Evolutionary conservation across 2,113 vertebrate species (phyloP).

Genomic region (Gallinago paraguaiae): DNA sequence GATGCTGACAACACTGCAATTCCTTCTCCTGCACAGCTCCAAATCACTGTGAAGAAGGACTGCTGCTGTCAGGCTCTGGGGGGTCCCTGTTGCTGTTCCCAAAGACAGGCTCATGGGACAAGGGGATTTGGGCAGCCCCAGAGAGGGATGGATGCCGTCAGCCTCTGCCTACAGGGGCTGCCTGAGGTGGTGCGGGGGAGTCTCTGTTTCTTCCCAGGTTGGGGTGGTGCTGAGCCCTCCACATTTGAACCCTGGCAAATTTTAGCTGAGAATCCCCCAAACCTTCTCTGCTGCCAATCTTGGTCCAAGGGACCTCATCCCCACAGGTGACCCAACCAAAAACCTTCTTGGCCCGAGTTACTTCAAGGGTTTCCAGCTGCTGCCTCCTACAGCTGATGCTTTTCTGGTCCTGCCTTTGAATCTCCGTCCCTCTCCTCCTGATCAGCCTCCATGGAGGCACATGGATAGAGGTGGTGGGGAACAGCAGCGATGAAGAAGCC

Average conservation of each 20-base stretch:
- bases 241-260: too few species aligned
- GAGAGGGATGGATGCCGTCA: not conserved
- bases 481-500: rapidly evolving
- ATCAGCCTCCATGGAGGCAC: not conserved
- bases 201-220: rapidly evolving
- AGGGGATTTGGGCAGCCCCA: not conserved
- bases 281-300: rapidly evolving
- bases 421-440: not conserved
- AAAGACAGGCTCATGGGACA: rapidly evolving
- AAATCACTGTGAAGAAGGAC: rapidly evolving
- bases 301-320: not conserved
- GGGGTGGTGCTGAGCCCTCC: not conserved
- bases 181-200: rapidly evolving
- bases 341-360: not conserved
- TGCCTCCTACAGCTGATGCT: not conserved
- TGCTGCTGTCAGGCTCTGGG: rapidly evolving
- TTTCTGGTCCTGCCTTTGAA: not conserved
- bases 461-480: not conserved
- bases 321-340: rapidly evolving
- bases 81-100: rapidly evolving
- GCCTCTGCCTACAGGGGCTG: not conserved
- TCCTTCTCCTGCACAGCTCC: not conserved
- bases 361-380: not conserved
- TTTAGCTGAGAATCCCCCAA: not conserved
- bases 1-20: rapidly evolving